Evolutionary conservation across 35 echinoderm and acorn worm species (phyloP).

Genomic region (Apostichopus japonicus): DNA sequence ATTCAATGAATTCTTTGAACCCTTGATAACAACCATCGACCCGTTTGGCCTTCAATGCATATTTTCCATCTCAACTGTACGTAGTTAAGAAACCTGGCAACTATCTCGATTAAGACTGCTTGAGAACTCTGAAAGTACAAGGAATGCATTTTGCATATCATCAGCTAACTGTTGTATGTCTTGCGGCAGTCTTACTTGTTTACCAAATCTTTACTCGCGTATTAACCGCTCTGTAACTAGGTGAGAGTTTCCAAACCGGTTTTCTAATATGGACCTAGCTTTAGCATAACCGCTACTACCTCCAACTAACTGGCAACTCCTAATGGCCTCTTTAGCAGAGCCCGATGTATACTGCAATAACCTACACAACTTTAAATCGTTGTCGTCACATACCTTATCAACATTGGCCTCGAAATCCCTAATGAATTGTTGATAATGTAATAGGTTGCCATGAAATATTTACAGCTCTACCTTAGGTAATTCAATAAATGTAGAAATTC

Average conservation of each 20-base stretch:
- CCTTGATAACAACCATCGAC: not conserved
- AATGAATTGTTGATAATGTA: constrained; percentile 58
- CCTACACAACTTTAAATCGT: constrained; percentile 32
- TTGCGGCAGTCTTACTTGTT: not conserved
- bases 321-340: constrained; percentile 39
- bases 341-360: constrained; percentile 51
- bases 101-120: constrained; percentile 20
- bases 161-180: constrained; percentile 38
- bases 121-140: constrained; percentile 40
- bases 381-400: constrained; percentile 33
- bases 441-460: constrained; percentile 47
- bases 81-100: not conserved
- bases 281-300: constrained; percentile 13
- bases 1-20: constrained; percentile 22
- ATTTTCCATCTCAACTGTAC: constrained; percentile 39
- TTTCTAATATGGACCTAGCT: constrained; percentile 11
- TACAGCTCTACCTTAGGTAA: constrained; percentile 55
- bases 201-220: constrained; percentile 38
- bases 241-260: constrained; percentile 51
- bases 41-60: not conserved
- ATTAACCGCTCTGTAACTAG: constrained; percentile 48
- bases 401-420: constrained; percentile 56
- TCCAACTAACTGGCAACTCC: not conserved
- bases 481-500: constrained; percentile 34
- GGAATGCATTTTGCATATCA: constrained; percentile 42